Percentiles rank a stretch among this genome's conserved stretches.
These are phyloP conservation scores for Megaustenia siamemsis DNA, from an alignment of 2,888 invertebrate species.

Conservation along the genomic window DNA sequence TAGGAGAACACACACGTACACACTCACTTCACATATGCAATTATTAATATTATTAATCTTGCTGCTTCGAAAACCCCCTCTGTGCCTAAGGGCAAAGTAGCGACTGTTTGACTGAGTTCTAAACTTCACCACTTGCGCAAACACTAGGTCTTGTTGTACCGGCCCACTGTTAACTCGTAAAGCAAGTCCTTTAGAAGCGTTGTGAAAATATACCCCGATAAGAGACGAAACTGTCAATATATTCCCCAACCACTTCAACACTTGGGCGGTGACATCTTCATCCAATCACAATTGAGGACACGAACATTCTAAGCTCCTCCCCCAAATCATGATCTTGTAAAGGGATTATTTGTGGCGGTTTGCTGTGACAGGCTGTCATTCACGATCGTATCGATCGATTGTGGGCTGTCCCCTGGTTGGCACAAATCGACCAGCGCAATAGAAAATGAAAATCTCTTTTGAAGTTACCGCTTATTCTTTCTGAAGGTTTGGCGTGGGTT, in stretches of 20 bases:
- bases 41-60: conserved; percentile 54
- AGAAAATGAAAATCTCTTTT: conserved; percentile 16
- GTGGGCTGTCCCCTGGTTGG: conserved; percentile 21
- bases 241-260: conserved; percentile 32
- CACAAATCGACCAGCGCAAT: conserved; percentile 10
- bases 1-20: conserved; percentile 46
- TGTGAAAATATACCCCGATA: conserved; percentile 51
- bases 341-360: background rate
- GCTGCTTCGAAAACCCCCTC: conserved; percentile 34
- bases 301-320: conserved; percentile 18
- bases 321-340: background rate
- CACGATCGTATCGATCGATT: conserved; percentile 36
- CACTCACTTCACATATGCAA: conserved; percentile 52
- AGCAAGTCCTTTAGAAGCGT: conserved; percentile 52
- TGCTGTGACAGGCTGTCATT: conserved; percentile 19
- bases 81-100: conserved; percentile 51
- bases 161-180: conserved; percentile 36
- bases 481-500: background rate
- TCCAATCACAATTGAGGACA: conserved; percentile 34
- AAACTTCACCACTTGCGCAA: conserved; percentile 51
- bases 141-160: conserved; percentile 50
- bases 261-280: conserved; percentile 32
- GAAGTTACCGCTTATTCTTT: background rate
- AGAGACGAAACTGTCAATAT: conserved; percentile 42
- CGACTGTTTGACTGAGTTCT: conserved; percentile 51